These are phyloP conservation scores for Athene cunicularia DNA, from an alignment of 2,113 vertebrate species.

Conservation along the genomic window DNA sequence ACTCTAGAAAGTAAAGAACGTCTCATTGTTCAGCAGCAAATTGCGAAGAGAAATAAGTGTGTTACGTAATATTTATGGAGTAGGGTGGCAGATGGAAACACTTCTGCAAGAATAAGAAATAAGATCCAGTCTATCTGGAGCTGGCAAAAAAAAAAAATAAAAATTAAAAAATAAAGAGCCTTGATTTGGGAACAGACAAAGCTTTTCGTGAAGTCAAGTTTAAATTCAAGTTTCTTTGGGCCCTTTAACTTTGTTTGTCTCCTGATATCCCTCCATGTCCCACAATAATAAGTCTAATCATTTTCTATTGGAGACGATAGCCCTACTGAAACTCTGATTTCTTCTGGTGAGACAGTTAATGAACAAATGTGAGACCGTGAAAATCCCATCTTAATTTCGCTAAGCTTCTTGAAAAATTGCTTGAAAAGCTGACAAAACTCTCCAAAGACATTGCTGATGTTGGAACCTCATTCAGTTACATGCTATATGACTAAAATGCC, in stretches of 20 bases:
- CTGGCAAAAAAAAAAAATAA: neutral
- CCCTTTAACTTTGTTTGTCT: neutral
- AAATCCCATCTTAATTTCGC: slow-evolving; percentile 23
- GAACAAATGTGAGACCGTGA: neutral
- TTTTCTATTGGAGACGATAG: neutral
- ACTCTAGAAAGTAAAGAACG: neutral
- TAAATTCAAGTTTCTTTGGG: neutral
- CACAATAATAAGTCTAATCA: neutral
- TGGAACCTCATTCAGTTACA: neutral
- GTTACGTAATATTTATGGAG: neutral
- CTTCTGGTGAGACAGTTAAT: neutral
- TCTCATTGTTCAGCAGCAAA: neutral
- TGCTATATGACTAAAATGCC: neutral
- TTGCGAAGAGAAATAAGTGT: neutral
- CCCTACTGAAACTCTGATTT: neutral
- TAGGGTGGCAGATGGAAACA: neutral
- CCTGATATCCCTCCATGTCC: neutral
- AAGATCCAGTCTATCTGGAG: neutral
- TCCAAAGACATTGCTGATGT: neutral
- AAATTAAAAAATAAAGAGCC: neutral
- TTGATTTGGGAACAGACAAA: neutral
- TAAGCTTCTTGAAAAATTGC: neutral
- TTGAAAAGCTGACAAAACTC: neutral
- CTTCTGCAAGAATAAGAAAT: neutral
- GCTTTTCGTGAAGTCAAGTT: neutral